A percentile compares a stretch with the other conserved stretches of the same genome.
phyloP scores from a whole-genome alignment of 2,113 vertebrate species.

The Morone saxatilis region DNA sequence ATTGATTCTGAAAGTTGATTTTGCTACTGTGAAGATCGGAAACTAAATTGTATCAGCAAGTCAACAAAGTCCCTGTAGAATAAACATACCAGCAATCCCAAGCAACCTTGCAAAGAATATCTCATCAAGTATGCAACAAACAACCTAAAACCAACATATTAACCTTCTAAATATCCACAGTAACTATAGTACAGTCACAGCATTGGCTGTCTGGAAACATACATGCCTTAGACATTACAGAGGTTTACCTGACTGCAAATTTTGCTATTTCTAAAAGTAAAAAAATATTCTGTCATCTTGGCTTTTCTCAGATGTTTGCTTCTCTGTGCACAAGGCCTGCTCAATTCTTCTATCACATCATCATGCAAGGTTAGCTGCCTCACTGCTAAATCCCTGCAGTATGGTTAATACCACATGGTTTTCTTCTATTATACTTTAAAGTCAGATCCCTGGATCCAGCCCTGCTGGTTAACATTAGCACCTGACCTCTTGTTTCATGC shows the following conservation, averaged over 20 bases:
- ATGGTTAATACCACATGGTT: constrained; percentile 46
- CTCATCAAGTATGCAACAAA: not conserved
- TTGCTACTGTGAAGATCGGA: not conserved
- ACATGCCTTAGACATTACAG: not conserved
- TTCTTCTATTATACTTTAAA: constrained; percentile 48
- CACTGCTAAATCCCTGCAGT: constrained; percentile 43
- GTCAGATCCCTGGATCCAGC: constrained; percentile 45
- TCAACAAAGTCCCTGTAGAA: not conserved
- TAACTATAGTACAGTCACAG: not conserved
- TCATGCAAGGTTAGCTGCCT: constrained; percentile 32
- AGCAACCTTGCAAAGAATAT: not conserved
- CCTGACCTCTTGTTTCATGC: constrained; percentile 74
- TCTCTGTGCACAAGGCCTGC: constrained; percentile 16
- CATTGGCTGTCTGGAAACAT: not conserved
- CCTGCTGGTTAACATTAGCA: constrained; percentile 75
- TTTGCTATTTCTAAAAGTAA: constrained; percentile 11
- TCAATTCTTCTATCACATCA: constrained; percentile 50
- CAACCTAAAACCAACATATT: not conserved
- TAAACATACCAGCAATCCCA: not conserved
- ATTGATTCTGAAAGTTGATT: constrained; percentile 7
- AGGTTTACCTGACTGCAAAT: not conserved
- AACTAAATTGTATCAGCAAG: not conserved
- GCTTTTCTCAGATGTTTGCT: constrained; percentile 18
- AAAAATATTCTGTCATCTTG: not conserved
- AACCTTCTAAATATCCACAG: not conserved